Evolutionary conservation across 2,797 vertebrate genomes (phyloP).

Genomic region (Gymnoscopelus braueri): DNA sequence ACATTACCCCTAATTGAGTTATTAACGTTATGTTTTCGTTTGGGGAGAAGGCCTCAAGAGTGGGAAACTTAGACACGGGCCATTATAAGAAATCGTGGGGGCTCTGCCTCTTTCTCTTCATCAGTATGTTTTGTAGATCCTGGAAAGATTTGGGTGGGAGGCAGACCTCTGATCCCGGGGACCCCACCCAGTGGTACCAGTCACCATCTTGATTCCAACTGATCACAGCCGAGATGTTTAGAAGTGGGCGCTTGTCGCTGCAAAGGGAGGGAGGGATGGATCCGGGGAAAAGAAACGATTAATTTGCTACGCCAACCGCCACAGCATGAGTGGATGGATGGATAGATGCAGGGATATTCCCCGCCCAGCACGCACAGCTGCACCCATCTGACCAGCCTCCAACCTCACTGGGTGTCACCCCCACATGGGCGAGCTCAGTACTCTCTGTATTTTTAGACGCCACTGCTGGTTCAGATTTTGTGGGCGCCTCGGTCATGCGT

Average conservation of each 20-base stretch:
- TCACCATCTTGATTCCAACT: constrained; percentile 26
- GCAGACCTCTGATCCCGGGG: constrained; percentile 27
- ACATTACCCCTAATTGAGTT: constrained; percentile 43
- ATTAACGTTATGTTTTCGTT: constrained; percentile 42
- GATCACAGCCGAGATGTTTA: constrained; percentile 60
- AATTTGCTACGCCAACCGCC: too few relatives aligned
- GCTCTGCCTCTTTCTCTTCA: constrained; percentile 22
- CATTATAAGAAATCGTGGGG: neutral
- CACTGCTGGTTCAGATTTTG: constrained; percentile 56
- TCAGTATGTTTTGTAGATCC: constrained; percentile 14
- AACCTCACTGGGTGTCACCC: constrained; percentile 53
- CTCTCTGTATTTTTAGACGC: constrained; percentile 71
- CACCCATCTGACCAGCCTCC: constrained; percentile 23
- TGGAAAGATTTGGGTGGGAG: constrained; percentile 38
- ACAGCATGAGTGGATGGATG: constrained; percentile 22
- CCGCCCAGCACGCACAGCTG: constrained; percentile 52
- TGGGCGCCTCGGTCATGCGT: constrained; percentile 36
- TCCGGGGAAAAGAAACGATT: constrained; percentile 38
- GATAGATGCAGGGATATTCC: constrained; percentile 16
- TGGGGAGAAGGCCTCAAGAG: constrained; percentile 24
- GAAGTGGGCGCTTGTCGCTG: constrained; percentile 55
- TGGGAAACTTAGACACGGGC: constrained; percentile 21
- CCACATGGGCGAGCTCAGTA: neutral
- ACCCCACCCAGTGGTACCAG: constrained; percentile 43
- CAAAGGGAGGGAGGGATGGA: constrained; percentile 32